These are phyloP conservation scores for Smutsia gigantea DNA, from an alignment of 2,797 vertebrate genomes.

Conservation along the genomic window DNA sequence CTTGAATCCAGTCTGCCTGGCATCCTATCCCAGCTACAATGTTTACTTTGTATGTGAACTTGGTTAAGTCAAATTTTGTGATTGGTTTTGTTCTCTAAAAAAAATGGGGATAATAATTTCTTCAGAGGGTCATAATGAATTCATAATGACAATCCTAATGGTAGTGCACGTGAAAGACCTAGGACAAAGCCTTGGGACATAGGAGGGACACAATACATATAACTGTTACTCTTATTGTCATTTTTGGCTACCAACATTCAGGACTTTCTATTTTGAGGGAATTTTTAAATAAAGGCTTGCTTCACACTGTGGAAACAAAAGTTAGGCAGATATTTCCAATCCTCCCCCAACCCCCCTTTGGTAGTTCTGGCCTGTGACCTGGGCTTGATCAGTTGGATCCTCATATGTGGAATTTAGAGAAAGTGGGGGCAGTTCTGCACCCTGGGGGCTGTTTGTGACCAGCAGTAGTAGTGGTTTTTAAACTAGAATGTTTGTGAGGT, in stretches of 20 bases:
- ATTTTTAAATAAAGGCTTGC: not conserved
- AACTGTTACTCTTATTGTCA: not conserved
- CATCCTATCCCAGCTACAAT: not conserved
- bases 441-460: not conserved
- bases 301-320: not conserved
- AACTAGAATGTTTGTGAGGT: not conserved
- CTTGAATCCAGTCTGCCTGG: not conserved
- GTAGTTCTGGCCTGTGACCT: not conserved
- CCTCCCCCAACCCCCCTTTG: rapidly evolving
- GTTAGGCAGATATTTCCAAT: not conserved
- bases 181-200: not conserved
- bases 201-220: not conserved
- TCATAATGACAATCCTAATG: not conserved
- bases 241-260: not conserved
- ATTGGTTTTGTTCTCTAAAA: not conserved
- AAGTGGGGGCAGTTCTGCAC: not conserved
- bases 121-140: not conserved
- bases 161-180: not conserved
- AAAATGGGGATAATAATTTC: not conserved
- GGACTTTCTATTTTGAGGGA: not conserved
- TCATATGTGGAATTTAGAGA: not conserved
- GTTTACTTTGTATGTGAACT: not conserved
- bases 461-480: not conserved
- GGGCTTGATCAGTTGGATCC: not conserved
- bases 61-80: not conserved